Evolutionary conservation across 2,888 invertebrate genomes (phyloP), one percentile per base, ranked within the genome.

Genomic region (Euzophera pinguis): DNA sequence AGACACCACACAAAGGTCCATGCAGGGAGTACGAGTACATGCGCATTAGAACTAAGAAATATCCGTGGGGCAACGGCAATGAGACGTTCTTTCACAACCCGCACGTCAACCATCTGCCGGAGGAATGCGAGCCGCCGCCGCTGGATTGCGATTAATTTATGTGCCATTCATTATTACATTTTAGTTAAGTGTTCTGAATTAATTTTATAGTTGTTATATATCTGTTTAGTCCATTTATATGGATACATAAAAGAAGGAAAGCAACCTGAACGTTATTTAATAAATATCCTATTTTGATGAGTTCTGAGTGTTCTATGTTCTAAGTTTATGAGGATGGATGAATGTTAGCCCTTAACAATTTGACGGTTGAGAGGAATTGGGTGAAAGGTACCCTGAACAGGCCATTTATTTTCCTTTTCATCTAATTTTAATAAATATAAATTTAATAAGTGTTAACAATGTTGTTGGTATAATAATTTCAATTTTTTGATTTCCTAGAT

Each of bases 61-160:
- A 94, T 84, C 97, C 97, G n/a, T 98, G 98, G 98, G 95, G 97
- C 47, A 95, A 96, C 71, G 97, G 97, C 38, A 92, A 92, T 63
- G 92, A 94, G 72, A 89, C 93, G n/a, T 83, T 97, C 14, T 96
- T 97, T 91, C 97, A 98, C 89, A 97, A 97, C 77, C 93, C 94
- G 6, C 91, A 93, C 49, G 71, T 81, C 34, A 97, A 97, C 73
- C 88, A 74, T 55, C 58, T 84, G 45, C 84, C 86, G 0, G 83
- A 79, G 7, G 86, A 88, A 57, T 88, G 88, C 63, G 67, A 62
- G 52, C 73, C 76, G 17, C 80, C 82, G 3, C 73, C 70, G 1
- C 55, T 71, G 1, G 79, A 79, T 1, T 86, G 86, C 60, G 84
- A 87, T 54, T 82, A 59, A 71, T 12, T 10, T 13, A 2, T 16